Conservation (phyloP, 2,888 invertebrate genomes). For the Hipparchia semele region DNA sequence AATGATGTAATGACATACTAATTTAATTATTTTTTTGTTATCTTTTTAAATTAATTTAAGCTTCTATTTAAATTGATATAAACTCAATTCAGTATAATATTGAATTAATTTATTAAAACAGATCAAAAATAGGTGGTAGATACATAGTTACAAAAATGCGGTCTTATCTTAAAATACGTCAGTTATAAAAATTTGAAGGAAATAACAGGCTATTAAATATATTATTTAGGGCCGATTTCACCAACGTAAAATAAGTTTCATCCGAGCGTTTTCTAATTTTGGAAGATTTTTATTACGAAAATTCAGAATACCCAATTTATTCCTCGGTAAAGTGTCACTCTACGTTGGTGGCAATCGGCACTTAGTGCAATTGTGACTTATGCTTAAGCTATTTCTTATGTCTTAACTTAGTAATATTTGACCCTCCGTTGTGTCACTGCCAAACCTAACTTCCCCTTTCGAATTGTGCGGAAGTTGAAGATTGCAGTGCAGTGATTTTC, state of each 20-base stretch:
- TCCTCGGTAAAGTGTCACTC: no score
- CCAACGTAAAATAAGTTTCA: no score
- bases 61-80: no score
- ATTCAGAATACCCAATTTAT: no score
- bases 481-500: no score
- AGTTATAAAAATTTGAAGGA: neutral
- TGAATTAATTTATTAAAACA: conserved; percentile 36
- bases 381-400: neutral
- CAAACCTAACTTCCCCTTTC: neutral
- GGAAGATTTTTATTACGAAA: no score
- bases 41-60: no score
- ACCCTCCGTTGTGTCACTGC: neutral
- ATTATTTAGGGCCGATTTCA: no score
- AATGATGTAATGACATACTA: no score
- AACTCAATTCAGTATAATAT: neutral
- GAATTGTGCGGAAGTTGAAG: no score
- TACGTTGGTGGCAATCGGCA: neutral
- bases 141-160: conserved; percentile 33
- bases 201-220: neutral
- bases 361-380: neutral
- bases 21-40: no score
- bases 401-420: neutral
- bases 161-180: neutral
- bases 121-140: conserved; percentile 27
- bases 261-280: no score